Evolutionary conservation across 2,888 invertebrate genomes (phyloP), one percentile per base, ranked within the genome.

Genomic region (Entomobrya multifasciata): DNA sequence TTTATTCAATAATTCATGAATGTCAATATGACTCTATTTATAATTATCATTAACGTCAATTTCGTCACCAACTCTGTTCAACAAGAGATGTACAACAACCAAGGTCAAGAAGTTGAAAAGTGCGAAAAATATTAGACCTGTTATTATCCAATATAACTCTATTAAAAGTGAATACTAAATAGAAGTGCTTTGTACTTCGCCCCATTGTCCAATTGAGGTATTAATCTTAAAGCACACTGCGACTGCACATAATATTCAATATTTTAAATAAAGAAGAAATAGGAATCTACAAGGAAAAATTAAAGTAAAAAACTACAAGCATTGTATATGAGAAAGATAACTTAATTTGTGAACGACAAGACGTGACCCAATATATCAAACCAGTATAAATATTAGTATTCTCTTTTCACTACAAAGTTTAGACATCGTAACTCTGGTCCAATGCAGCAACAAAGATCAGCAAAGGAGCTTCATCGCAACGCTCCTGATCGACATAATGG

Each of bases 31-130:
- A 60, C 11, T 49, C 83, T 84, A 84, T 86, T 79, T 79, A 79
- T 72, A 86, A 86, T 79, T 86, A 86, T 79, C 49, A 86, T 79
- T 86, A 86, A 52, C 86, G 79, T 86, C 79, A 79, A 74, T 79
- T 74, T 36, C 62, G 47, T 85, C 72, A 76, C 44, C 44, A 41
- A 10, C 17, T 8, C 55, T 20, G 20, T 22, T 52, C 3, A n/a
- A 2, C 5, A 8, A 55, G 22, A 22, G 0, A 20, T 10, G 27
- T 22, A 70, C 67, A 57, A 47, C 41, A 22, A 22, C 67, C 86
- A 86, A 86, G 86, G 86, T 79, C 79, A 86, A 70, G 30, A 65
- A 57, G 62, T 47, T n/a, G 25, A 49, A 55, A 74, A 86, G 86
- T 86, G 86, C 79, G 79, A 86, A 86, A 77, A 86, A 70, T 41